phyloP scores from a whole-genome alignment of 2,113 vertebrate species.

The Pachyramphus minor region DNA sequence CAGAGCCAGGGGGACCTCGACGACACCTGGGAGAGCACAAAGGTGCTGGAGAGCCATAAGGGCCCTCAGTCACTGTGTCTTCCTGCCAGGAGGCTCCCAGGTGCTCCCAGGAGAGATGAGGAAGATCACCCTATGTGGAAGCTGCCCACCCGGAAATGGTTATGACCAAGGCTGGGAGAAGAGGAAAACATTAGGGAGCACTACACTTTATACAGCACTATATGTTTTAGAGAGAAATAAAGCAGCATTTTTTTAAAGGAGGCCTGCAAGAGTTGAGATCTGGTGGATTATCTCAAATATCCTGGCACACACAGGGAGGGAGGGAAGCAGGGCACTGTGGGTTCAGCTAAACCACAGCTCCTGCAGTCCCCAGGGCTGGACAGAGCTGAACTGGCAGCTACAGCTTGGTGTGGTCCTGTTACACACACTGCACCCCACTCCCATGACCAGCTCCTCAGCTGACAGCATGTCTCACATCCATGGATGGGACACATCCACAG shows the following conservation, averaged over 20 bases:
- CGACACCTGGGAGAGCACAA: neutral
- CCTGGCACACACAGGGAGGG: neutral
- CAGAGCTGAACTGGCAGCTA: neutral
- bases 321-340: neutral
- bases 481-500: rapidly evolving
- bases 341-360: neutral
- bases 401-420: neutral
- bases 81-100: neutral
- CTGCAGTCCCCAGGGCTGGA: neutral
- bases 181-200: neutral
- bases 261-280: neutral
- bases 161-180: neutral
- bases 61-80: neutral
- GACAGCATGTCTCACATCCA: rapidly evolving
- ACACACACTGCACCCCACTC: neutral
- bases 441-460: neutral
- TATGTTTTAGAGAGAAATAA: neutral
- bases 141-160: neutral
- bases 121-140: neutral
- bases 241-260: neutral
- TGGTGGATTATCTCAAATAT: neutral
- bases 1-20: neutral
- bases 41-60: neutral
- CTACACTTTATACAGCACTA: rapidly evolving
- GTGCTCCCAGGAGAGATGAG: neutral